Conservation (phyloP, 2,797 vertebrate genomes). For the Coendou prehensilis region DNA sequence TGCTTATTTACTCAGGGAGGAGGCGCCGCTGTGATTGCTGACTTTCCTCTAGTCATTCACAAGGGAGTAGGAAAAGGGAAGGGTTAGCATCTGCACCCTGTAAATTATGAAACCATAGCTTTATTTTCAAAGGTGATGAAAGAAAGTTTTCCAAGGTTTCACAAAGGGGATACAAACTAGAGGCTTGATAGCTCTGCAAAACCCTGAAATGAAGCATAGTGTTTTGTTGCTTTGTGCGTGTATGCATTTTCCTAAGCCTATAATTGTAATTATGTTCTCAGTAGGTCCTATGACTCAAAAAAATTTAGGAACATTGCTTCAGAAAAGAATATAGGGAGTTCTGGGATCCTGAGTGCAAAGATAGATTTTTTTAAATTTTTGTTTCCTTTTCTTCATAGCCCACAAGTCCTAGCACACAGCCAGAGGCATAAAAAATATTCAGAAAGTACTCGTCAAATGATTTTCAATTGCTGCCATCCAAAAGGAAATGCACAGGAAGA, state of each 20-base stretch:
- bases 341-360: conserved; percentile 14
- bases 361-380: conserved; percentile 25
- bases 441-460: not conserved
- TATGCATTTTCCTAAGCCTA: conserved; percentile 3
- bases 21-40: not conserved
- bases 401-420: not conserved
- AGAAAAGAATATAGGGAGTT: conserved; percentile 1
- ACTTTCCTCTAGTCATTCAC: conserved; percentile 2
- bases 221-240: not conserved
- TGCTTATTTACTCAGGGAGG: conserved; percentile 48
- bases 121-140: conserved; percentile 19
- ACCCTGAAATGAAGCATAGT: not conserved
- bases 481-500: not conserved
- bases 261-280: conserved; percentile 67
- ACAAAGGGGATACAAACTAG: not conserved
- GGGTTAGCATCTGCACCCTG: conserved; percentile 49
- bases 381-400: not conserved
- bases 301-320: conserved; percentile 26
- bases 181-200: not conserved
- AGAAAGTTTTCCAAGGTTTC: conserved; percentile 1
- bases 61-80: not conserved
- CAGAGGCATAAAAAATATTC: not conserved
- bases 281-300: conserved; percentile 27
- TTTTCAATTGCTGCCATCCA: not conserved
- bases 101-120: conserved; percentile 59